Conservation (phyloP, 2,888 invertebrate species). For the Noctua janthe region DNA sequence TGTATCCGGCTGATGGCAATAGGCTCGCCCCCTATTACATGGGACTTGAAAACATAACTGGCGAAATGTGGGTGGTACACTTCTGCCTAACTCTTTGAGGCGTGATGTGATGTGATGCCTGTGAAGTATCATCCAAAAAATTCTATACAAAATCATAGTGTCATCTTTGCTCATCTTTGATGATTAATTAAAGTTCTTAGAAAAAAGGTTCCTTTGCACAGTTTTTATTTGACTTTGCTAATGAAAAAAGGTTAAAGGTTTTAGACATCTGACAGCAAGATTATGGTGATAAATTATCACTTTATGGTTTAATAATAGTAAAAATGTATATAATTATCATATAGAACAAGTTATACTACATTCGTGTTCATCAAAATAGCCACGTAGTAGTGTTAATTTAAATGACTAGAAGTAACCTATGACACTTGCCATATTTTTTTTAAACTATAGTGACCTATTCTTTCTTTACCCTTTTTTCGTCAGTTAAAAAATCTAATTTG, state of each 20-base stretch:
- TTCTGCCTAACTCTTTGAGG: too few relatives aligned
- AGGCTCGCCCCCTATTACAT: too few relatives aligned
- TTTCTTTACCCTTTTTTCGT: too few relatives aligned
- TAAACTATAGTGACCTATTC: not conserved
- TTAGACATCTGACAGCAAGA: slow-evolving; percentile 16
- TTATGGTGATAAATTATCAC: slow-evolving; percentile 5
- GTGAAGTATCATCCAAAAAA: too few relatives aligned
- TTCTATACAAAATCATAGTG: slow-evolving; percentile 13
- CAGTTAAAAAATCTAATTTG: too few relatives aligned
- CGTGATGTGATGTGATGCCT: too few relatives aligned
- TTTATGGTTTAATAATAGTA: not conserved
- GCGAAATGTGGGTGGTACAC: too few relatives aligned
- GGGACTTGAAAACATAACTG: too few relatives aligned
- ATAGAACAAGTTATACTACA: not conserved
- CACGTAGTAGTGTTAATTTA: not conserved
- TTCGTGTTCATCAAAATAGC: slow-evolving; percentile 1
- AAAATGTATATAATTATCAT: not conserved
- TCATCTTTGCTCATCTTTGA: slow-evolving; percentile 23
- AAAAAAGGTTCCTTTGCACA: slow-evolving; percentile 29
- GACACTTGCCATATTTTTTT: not conserved
- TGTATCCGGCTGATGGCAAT: too few relatives aligned
- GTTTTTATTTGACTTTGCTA: slow-evolving; percentile 22
- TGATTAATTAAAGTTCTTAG: slow-evolving; percentile 21
- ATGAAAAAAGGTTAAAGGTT: slow-evolving; percentile 41
- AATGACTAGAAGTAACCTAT: not conserved